Evolutionary conservation across 2,113 vertebrate genomes (phyloP), one percentile per base, ranked within the genome.

Genomic region (Dunckerocampus dactyliophorus): DNA sequence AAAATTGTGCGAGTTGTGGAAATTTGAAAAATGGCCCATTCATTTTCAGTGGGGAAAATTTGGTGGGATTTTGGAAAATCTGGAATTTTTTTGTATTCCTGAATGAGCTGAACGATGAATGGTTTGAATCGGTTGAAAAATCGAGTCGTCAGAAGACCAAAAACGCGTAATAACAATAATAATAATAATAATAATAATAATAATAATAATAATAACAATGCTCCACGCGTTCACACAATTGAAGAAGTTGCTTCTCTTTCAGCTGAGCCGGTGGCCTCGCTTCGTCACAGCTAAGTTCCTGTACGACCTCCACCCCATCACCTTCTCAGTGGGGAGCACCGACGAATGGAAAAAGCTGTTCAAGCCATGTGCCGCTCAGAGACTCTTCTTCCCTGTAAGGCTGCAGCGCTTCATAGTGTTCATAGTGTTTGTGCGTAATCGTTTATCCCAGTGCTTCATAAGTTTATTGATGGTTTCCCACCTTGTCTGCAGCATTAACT

Each of bases 291-390:
- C 86, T 79, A 95, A 91, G 88, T 95, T 96, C 85, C 92, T 93
- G 75, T 93, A 93, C 89, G 90, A 47, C 39, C 85, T 98, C 80
- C 98, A 99, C 85, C 93, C 95, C 50, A 99, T 99, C 89, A 95
- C 95, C 20, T 99, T 99, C 91, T 95, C 96, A 0, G 93, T 94
- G 68, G 95, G 95, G 80, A 93, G 97, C 46, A 89, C 94, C 46
- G 93, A 97, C 56, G 96, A 98, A 80, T 99, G 97, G 97, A 98
- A 95, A 85, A 98, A 97, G 86, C 92, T 99, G 78, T 99, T 99
- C 91, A 98, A 99, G 69, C 97, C 96, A 19, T 99, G 97, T 72
- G 95, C 96, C 43, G 95, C 96, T 63, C 96, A 99, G 87, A 93
- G 97, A 28, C 95, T 99, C 71, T 99, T 99, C 85, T 94, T 99